These are phyloP conservation scores for Drosophila biarmipes DNA, from an alignment of 1,140 invertebrate genomes.

Conservation along the genomic window DNA sequence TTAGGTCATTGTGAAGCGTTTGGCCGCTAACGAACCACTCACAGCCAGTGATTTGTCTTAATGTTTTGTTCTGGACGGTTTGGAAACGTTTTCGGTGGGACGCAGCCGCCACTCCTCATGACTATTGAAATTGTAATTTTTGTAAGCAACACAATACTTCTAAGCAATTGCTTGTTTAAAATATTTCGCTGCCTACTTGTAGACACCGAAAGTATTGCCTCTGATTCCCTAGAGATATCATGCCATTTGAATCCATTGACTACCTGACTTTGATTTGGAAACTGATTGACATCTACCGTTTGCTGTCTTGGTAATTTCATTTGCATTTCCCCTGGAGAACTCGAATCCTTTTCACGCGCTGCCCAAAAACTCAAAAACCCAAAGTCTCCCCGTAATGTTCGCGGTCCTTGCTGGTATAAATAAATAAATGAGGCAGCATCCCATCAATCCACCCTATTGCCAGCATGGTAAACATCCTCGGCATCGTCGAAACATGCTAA, in stretches of 20 bases:
- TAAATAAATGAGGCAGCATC: conserved; percentile 31
- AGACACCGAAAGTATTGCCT: not conserved
- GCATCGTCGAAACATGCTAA: conserved; percentile 31
- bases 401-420: conserved; percentile 22
- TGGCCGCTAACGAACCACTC: too few species aligned
- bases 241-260: conserved; percentile 13
- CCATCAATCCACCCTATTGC: conserved; percentile 12
- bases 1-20: too few species aligned
- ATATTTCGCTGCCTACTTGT: not conserved
- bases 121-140: not conserved
- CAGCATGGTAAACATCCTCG: not conserved
- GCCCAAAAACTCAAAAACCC: not conserved
- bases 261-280: conserved; percentile 27
- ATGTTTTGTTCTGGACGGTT: too few species aligned
- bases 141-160: not conserved
- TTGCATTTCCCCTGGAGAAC: conserved; percentile 16
- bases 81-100: too few species aligned
- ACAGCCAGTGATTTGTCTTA: too few species aligned
- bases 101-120: too few species aligned
- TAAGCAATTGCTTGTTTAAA: not conserved
- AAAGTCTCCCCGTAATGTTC: not conserved
- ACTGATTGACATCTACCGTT: conserved; percentile 24
- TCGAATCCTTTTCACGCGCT: not conserved
- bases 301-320: conserved; percentile 30
- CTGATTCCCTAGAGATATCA: not conserved